These are phyloP conservation scores for Lasioglossum morio DNA, from an alignment of 2,888 invertebrate species.

Conservation along the genomic window DNA sequence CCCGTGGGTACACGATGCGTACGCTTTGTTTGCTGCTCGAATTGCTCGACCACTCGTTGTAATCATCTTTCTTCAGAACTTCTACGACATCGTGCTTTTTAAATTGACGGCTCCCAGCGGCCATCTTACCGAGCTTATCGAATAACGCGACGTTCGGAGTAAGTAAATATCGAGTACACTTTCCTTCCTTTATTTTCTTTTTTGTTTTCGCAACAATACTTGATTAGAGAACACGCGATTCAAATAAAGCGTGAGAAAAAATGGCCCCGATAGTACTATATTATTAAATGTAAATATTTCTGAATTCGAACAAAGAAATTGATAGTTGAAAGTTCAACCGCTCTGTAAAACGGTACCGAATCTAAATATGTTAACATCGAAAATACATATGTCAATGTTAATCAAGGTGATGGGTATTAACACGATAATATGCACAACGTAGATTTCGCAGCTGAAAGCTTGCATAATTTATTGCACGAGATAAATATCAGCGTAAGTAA, in stretches of 20 bases:
- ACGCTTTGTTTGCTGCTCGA: background rate
- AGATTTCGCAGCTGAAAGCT: slow-evolving; percentile 56
- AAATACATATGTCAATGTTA: too few relatives aligned
- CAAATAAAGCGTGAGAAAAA: too few relatives aligned
- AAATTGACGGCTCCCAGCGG: background rate
- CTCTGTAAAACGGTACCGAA: background rate
- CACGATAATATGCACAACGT: background rate
- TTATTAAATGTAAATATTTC: background rate
- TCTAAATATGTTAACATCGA: background rate
- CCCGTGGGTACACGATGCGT: background rate
- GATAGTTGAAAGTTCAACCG: background rate
- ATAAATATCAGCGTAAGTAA: slow-evolving; percentile 77
- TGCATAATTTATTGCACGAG: slow-evolving; percentile 80
- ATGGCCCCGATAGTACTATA: too few relatives aligned
- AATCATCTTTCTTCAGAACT: slow-evolving; percentile 4
- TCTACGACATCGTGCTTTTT: slow-evolving; percentile 10
- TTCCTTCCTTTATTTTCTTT: too few relatives aligned
- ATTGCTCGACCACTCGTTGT: slow-evolving; percentile 31
- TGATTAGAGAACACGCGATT: too few relatives aligned
- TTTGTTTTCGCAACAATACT: too few relatives aligned
- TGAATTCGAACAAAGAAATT: background rate
- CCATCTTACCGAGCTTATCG: slow-evolving; percentile 5
- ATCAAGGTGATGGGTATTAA: background rate
- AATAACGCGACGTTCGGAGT: background rate
- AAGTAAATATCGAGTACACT: too few relatives aligned